Conservation (phyloP, 2,888 invertebrate species). For the Diarsia mendica region DNA sequence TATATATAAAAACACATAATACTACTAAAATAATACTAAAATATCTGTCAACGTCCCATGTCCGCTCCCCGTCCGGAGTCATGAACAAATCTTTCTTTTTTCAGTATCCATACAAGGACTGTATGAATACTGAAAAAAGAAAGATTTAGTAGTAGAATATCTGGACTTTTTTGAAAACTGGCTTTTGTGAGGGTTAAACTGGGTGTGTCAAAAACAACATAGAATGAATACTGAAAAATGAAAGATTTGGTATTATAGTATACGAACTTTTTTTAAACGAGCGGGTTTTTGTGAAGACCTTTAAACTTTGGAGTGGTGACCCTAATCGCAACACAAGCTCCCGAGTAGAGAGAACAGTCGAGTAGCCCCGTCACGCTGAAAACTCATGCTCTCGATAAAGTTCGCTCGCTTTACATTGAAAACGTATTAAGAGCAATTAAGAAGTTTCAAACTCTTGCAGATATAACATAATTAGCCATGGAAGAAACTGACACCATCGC, state of each 20-base stretch:
- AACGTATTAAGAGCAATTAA: conserved; percentile 64
- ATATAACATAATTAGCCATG: conserved; percentile 24
- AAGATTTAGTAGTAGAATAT: neutral
- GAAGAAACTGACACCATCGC: conserved; percentile 23
- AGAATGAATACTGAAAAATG: neutral
- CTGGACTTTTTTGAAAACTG: neutral
- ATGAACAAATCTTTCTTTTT: too few relatives aligned
- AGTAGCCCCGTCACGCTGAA: neutral
- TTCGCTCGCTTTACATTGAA: conserved; percentile 55
- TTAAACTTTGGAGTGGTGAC: neutral
- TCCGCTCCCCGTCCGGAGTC: neutral
- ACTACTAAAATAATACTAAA: too few relatives aligned
- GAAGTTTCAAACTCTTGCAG: conserved; percentile 44
- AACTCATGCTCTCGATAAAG: conserved; percentile 45
- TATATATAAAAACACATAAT: too few relatives aligned
- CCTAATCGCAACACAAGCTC: neutral
- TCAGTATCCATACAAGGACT: neutral
- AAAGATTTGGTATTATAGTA: neutral
- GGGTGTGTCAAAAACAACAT: too few relatives aligned
- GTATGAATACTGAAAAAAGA: neutral
- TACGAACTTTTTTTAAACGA: neutral
- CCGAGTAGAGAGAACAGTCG: neutral
- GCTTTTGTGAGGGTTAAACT: too few relatives aligned
- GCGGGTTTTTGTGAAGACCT: neutral
- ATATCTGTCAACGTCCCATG: neutral